These are phyloP conservation scores for Telmatherina bonti DNA, from an alignment of 2,797 vertebrate species.

Conservation along the genomic window DNA sequence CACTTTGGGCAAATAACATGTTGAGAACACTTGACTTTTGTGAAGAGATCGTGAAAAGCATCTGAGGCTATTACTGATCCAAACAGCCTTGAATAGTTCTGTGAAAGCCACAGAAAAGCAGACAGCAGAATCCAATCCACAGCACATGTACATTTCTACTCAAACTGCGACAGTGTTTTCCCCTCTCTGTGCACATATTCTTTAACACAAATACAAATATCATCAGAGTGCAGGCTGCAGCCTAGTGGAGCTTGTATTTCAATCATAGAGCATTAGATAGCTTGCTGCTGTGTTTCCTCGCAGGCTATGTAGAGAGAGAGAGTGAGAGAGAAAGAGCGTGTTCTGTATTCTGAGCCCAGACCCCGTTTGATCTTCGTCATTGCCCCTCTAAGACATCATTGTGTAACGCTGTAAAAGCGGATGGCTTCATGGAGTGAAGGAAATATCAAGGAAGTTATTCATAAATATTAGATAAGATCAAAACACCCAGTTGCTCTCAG, in stretches of 20 bases:
- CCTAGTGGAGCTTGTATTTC: constrained; percentile 77
- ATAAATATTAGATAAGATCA: constrained; percentile 86
- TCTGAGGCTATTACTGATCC: constrained; percentile 82
- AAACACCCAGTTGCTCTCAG: constrained; percentile 80
- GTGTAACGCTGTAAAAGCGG: constrained; percentile 77
- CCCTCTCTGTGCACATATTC: constrained; percentile 49
- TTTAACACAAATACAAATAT: constrained; percentile 79
- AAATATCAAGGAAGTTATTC: constrained; percentile 85
- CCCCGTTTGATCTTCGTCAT: constrained; percentile 79
- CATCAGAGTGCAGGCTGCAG: constrained; percentile 64
- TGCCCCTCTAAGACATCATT: constrained; percentile 81
- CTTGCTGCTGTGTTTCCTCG: constrained; percentile 74
- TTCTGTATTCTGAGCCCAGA: constrained; percentile 69
- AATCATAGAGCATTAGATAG: constrained; percentile 75
- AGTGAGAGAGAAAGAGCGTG: constrained; percentile 28
- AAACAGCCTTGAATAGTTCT: constrained; percentile 64
- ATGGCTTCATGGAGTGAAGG: constrained; percentile 72
- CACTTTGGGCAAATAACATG: constrained; percentile 94
- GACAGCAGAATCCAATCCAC: constrained; percentile 30
- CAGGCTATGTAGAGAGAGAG: constrained; percentile 57
- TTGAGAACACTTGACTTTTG: constrained; percentile 94
- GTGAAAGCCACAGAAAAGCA: constrained; percentile 36
- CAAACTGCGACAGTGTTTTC: constrained; percentile 52
- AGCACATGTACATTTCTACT: constrained; percentile 29
- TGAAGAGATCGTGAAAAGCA: constrained; percentile 90